phyloP scores from a whole-genome alignment of 2,113 vertebrate species.

The Gasterosteus aculeatus region DNA sequence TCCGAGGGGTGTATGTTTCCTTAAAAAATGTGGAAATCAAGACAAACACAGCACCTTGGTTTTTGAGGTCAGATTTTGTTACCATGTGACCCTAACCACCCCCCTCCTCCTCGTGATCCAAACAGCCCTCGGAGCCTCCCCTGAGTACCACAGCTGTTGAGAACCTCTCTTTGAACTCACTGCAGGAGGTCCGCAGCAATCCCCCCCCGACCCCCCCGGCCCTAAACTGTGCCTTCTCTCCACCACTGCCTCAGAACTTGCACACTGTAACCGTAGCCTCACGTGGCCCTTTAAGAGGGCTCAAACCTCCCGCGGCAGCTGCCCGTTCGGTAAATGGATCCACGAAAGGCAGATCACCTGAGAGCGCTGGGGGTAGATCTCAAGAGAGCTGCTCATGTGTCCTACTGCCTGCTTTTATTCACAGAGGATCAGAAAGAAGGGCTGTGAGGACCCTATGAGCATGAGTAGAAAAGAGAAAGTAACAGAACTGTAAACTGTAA shows the following conservation, averaged over 20 bases:
- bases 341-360: slow-evolving; percentile 72
- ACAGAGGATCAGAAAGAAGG: slow-evolving; percentile 44
- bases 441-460: slow-evolving; percentile 14
- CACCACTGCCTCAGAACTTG: slow-evolving; percentile 44
- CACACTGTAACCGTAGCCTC: slow-evolving; percentile 77
- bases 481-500: slow-evolving; percentile 29
- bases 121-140: slow-evolving; percentile 59
- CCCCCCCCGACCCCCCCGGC: slow-evolving; percentile 15
- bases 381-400: slow-evolving; percentile 76
- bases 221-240: slow-evolving; percentile 44
- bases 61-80: slow-evolving; percentile 67
- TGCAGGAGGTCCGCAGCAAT: slow-evolving; percentile 67
- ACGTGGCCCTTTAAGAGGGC: slow-evolving; percentile 71
- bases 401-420: slow-evolving; percentile 40
- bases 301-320: slow-evolving; percentile 76
- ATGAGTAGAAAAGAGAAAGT: slow-evolving; percentile 25
- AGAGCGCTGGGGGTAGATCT: slow-evolving; percentile 71
- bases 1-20: slow-evolving; percentile 31
- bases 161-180: slow-evolving; percentile 81
- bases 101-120: slow-evolving; percentile 6
- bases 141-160: slow-evolving; percentile 76
- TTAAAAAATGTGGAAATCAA: slow-evolving; percentile 50
- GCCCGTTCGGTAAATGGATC: slow-evolving; percentile 79
- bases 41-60: slow-evolving; percentile 43
- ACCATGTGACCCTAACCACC: slow-evolving; percentile 44